Base-by-base conservation (phyloP, 2,888 invertebrate species). In the Selenia dentaria region DNA sequence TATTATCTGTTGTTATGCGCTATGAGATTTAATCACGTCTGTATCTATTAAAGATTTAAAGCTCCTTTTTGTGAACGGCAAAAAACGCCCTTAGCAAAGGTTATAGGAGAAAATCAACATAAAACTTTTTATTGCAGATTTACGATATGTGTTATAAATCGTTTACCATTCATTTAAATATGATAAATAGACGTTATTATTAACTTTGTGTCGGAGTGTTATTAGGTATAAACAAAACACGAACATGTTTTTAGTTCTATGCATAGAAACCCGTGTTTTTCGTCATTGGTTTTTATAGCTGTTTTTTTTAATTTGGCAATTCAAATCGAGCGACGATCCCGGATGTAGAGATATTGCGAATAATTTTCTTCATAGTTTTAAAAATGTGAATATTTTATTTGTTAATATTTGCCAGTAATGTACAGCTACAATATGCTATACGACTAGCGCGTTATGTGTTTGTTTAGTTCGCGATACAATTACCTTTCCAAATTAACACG, bases 251-350 rank as follows among this genome's bases (percentile, higher is more conserved):
- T 37, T 22, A 14, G 37, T 18, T 14, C 18, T 32, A 9, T 3
- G 10, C 13, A 9, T 9, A 6, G 13, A 6, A 1, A 16, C 16
- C 16, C 11, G 29, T 29, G 16, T 27, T 5, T 37, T 37, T 9
- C 9, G 12, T 10, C 12, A 4, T 25, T 14, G 5, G 10, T 25
- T 12, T 25, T 20, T 26, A 22, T 33, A 33, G 20, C n/a, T 16
- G 16, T 16, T 29, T 29, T 32, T 22, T 22, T 40, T 32, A 32
- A 22, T 28, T 28, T n/a, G 6, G n/a, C 18, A 6, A 16, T 27
- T 25, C 26, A 6, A 20, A 38, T 34, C 25, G 40, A 16, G 8
- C 37, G 18, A 16, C 38, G 45, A 45, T 33, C 44, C 50, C 50
- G 44, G 44, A 50, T 37, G 25, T 22, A 20, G 22, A 20, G 25